Evolutionary conservation across 2,888 invertebrate genomes (phyloP).

Genomic region (Galeruca laticollis): DNA sequence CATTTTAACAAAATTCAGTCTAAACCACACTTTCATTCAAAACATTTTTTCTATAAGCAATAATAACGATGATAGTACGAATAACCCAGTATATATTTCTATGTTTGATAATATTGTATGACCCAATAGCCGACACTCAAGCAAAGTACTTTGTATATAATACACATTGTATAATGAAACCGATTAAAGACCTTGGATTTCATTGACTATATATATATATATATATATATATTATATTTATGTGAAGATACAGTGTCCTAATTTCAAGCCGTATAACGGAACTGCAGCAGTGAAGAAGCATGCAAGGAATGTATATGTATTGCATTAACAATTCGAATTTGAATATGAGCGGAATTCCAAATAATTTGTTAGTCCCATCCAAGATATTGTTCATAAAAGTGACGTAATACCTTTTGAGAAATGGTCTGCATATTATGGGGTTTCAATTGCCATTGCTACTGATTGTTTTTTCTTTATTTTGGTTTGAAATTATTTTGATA

Average conservation of each 20-base stretch:
- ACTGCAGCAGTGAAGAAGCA: slow-evolving; percentile 36
- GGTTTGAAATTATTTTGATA: too few species aligned
- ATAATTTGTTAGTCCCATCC: too few species aligned
- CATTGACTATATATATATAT: not conserved
- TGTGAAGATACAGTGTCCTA: slow-evolving; percentile 43
- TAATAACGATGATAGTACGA: too few species aligned
- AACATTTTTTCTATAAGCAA: too few species aligned
- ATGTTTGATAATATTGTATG: too few species aligned
- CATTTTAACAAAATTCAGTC: too few species aligned
- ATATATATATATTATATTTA: too few species aligned
- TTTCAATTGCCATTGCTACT: too few species aligned
- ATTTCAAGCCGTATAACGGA: slow-evolving; percentile 47
- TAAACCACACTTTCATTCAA: too few species aligned
- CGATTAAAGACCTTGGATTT: slow-evolving; percentile 15
- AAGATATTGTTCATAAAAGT: not conserved
- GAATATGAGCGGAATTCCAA: slow-evolving; percentile 16
- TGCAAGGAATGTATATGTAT: slow-evolving; percentile 44
- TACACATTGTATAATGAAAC: slow-evolving; percentile 2
- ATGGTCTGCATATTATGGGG: not conserved
- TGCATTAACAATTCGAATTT: slow-evolving; percentile 27
- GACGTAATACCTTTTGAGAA: not conserved
- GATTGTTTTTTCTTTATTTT: too few species aligned
- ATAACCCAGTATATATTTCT: too few species aligned
- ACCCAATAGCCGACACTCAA: not conserved
- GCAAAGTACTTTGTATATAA: not conserved